Evolutionary conservation across 2,888 invertebrate genomes (phyloP).

Genomic region (Papilio elwesi): DNA sequence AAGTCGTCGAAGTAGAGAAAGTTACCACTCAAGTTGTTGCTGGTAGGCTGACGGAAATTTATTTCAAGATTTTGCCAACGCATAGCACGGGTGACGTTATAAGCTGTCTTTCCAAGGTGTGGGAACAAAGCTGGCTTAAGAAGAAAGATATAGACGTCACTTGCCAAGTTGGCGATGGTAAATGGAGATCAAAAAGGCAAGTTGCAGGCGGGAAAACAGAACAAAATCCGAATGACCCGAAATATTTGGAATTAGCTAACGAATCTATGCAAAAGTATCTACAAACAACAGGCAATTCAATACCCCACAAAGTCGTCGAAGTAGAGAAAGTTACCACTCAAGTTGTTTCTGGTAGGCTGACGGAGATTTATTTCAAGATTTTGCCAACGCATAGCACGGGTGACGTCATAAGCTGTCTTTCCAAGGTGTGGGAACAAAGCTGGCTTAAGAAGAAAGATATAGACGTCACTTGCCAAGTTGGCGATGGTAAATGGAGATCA

Average conservation of each 20-base stretch:
- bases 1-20: constrained; percentile 55
- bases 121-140: constrained; percentile 83
- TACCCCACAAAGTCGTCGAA: constrained; percentile 51
- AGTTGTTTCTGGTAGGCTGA: constrained; percentile 66
- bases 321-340: constrained; percentile 64
- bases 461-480: constrained; percentile 46
- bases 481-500: constrained; percentile 21
- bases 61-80: constrained; percentile 63
- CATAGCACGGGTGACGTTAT: constrained; percentile 50
- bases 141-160: constrained; percentile 58
- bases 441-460: constrained; percentile 78
- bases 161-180: constrained; percentile 41
- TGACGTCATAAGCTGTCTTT: constrained; percentile 64
- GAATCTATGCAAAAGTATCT: constrained; percentile 57
- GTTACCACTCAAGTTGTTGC: constrained; percentile 70
- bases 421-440: constrained; percentile 82
- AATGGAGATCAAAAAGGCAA: constrained; percentile 28
- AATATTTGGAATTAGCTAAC: constrained; percentile 54
- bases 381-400: constrained; percentile 54
- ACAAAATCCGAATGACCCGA: constrained; percentile 40
- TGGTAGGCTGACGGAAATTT: constrained; percentile 60
- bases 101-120: constrained; percentile 76
- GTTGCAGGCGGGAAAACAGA: constrained; percentile 43
- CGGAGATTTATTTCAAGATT: constrained; percentile 61
- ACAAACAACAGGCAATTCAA: constrained; percentile 45